Conservation (phyloP, 2,797 vertebrate species). For the Lindbergichthys nudifrons region DNA sequence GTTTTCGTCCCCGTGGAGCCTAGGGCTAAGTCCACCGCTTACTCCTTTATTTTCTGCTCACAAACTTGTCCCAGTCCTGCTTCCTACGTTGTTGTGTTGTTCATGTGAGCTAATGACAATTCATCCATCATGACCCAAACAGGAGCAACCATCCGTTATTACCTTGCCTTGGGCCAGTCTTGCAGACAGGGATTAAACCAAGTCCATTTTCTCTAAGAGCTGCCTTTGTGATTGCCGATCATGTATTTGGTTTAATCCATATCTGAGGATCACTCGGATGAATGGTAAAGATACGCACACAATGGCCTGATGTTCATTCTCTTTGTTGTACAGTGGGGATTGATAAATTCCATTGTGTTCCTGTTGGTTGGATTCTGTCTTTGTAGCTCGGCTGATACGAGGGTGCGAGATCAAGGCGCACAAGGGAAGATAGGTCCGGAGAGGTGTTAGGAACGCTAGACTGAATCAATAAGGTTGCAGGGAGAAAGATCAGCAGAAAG, state of each 20-base stretch:
- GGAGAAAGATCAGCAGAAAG: constrained; percentile 27
- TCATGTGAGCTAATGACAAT: constrained; percentile 22
- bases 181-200: constrained; percentile 42
- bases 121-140: constrained; percentile 28
- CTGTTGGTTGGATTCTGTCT: constrained; percentile 22
- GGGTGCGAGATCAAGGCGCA: constrained; percentile 7
- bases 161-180: constrained; percentile 40
- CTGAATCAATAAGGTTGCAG: constrained; percentile 24
- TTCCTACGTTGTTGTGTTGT: constrained; percentile 17
- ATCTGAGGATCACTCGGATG: constrained; percentile 50
- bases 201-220: constrained; percentile 26
- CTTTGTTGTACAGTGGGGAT: constrained; percentile 20
- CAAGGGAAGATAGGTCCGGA: constrained; percentile 16
- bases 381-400: constrained; percentile 40
- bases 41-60: background rate
- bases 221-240: constrained; percentile 42
- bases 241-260: constrained; percentile 54
- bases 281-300: constrained; percentile 38
- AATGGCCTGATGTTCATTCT: constrained; percentile 24
- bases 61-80: background rate
- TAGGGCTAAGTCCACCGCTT: background rate
- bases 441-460: constrained; percentile 26
- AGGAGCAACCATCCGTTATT: constrained; percentile 3
- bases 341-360: constrained; percentile 37
- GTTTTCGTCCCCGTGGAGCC: too few relatives aligned